A percentile compares a stretch with the other conserved stretches of the same genome.
Evolutionary conservation across 1,140 invertebrate species (phyloP).

Genomic region (Lucilia cuprina): DNA sequence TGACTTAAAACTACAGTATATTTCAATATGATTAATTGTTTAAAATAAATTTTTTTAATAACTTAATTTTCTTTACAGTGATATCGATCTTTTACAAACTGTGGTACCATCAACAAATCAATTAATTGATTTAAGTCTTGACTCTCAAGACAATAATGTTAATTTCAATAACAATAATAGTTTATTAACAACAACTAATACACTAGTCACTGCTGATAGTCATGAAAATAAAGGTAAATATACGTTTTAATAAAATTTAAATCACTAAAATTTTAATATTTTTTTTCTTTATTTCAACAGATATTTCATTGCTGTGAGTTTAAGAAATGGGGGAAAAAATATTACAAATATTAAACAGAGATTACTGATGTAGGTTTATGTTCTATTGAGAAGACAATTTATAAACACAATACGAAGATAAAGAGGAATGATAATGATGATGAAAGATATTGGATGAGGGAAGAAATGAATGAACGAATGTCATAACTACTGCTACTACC

Average conservation of each 20-base stretch:
- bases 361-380: constrained; percentile 29
- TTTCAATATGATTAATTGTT: too few species aligned
- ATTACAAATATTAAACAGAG: constrained; percentile 27
- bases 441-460: neutral
- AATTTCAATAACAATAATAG: constrained; percentile 61
- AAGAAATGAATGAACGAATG: neutral
- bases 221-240: constrained; percentile 61
- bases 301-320: constrained; percentile 62
- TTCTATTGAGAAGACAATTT: constrained; percentile 15
- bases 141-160: constrained; percentile 54
- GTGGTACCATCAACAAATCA: constrained; percentile 51
- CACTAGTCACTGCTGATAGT: constrained; percentile 64
- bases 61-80: constrained; percentile 44
- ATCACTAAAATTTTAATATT: neutral
- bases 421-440: neutral
- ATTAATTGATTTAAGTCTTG: constrained; percentile 60
- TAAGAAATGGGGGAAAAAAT: constrained; percentile 46
- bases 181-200: constrained; percentile 58
- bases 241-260: neutral
- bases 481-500: neutral
- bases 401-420: neutral
- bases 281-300: constrained; percentile 39
- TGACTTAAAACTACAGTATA: too few species aligned
- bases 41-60: too few species aligned
- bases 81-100: constrained; percentile 59